Percentiles rank a stretch among this genome's conserved stretches.
Evolutionary conservation across 2,797 vertebrate species (phyloP).

Genomic region (Perodicticus potto): DNA sequence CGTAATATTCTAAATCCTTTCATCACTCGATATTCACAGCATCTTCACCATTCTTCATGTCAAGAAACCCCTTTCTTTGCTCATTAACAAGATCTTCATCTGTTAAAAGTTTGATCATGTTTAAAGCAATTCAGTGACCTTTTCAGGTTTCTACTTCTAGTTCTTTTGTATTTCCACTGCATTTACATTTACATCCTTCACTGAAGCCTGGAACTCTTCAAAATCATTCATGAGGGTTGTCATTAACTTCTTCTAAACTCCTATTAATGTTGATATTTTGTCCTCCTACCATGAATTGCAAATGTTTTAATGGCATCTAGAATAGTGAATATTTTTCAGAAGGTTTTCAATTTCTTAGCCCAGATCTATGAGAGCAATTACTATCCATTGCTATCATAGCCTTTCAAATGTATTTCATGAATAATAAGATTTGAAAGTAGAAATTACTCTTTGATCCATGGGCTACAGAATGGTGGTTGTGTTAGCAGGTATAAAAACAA

Average conservation of each 20-base stretch:
- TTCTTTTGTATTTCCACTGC: not conserved
- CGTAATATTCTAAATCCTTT: not conserved
- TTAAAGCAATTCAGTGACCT: not conserved
- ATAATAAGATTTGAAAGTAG: not conserved
- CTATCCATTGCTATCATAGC: not conserved
- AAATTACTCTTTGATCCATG: not conserved
- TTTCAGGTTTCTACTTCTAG: not conserved
- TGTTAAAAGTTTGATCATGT: not conserved
- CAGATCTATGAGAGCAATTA: not conserved
- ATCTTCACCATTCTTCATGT: not conserved
- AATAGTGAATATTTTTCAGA: not conserved
- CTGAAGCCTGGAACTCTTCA: not conserved
- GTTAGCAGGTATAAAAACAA: not conserved
- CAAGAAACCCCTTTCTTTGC: not conserved
- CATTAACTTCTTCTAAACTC: not conserved
- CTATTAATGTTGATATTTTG: not conserved
- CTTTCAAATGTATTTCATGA: not conserved
- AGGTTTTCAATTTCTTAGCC: not conserved
- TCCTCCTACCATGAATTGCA: not conserved
- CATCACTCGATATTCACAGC: not conserved
- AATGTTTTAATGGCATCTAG: not conserved
- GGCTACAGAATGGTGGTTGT: not conserved
- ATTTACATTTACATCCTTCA: not conserved
- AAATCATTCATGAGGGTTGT: not conserved
- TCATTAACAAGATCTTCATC: not conserved